These are phyloP conservation scores for Drosophila prosaltans DNA, from an alignment of 1,140 invertebrate genomes.

Conservation along the genomic window DNA sequence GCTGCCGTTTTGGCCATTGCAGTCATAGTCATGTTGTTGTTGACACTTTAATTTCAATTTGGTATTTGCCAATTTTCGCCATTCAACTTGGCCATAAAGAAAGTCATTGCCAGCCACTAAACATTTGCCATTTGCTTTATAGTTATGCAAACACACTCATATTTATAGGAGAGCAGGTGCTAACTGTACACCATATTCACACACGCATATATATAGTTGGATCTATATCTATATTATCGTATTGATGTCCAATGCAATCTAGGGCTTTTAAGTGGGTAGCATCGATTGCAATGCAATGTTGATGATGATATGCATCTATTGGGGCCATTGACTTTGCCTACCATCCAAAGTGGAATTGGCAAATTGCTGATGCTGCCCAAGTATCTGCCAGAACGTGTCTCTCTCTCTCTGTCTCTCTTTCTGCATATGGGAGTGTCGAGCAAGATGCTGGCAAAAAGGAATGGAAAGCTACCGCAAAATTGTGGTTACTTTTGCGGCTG, in stretches of 20 bases:
- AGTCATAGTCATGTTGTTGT: slow-evolving; percentile 37
- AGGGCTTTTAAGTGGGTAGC: slow-evolving; percentile 42
- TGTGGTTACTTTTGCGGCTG: slow-evolving; percentile 41
- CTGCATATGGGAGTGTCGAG: slow-evolving; percentile 16
- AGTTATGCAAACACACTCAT: slow-evolving; percentile 56
- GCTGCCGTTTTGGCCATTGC: slow-evolving; percentile 51
- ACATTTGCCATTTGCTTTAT: slow-evolving; percentile 41
- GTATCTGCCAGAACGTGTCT: slow-evolving; percentile 59
- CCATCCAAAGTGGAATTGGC: slow-evolving; percentile 2
- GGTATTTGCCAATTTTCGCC: slow-evolving; percentile 67
- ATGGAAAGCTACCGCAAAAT: slow-evolving; percentile 69
- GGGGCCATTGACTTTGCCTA: slow-evolving; percentile 41
- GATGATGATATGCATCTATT: slow-evolving; percentile 34
- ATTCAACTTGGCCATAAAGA: slow-evolving; percentile 54
- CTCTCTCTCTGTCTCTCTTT: slow-evolving; percentile 10
- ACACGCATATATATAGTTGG: too few species aligned
- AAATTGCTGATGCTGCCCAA: slow-evolving; percentile 32
- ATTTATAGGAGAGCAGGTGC: slow-evolving; percentile 27
- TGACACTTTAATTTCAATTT: slow-evolving; percentile 77
- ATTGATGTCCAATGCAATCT: slow-evolving; percentile 29
- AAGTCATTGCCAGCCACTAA: slow-evolving; percentile 67
- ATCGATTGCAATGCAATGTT: neutral
- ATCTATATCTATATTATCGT: neutral
- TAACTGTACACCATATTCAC: slow-evolving; percentile 10
- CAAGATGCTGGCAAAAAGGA: slow-evolving; percentile 32